These are phyloP conservation scores for Synanthedon andrenaeformis DNA, from an alignment of 2,888 invertebrate genomes.

Conservation along the genomic window DNA sequence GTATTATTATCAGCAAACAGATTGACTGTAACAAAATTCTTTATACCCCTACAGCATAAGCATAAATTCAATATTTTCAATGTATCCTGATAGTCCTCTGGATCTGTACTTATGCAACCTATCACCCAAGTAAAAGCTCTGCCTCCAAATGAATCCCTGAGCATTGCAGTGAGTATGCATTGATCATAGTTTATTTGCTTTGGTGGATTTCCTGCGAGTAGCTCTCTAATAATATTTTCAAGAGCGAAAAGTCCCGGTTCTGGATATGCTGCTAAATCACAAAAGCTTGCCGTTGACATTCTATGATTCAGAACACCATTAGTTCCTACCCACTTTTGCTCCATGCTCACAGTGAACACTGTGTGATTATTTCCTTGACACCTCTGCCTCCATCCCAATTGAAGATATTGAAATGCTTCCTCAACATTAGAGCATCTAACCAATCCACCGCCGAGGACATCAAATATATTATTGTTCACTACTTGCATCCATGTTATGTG, in stretches of 20 bases:
- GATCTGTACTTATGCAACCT: constrained; percentile 78
- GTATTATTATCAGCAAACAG: constrained; percentile 76
- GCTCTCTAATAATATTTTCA: constrained; percentile 74
- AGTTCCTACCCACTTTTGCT: constrained; percentile 78
- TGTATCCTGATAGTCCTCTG: constrained; percentile 76
- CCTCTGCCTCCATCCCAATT: constrained; percentile 73
- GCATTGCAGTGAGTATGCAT: constrained; percentile 76
- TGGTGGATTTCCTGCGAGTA: constrained; percentile 65
- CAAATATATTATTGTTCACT: constrained; percentile 73
- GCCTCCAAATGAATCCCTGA: constrained; percentile 82
- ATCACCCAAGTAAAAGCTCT: constrained; percentile 80
- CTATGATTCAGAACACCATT: constrained; percentile 77
- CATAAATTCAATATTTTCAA: constrained; percentile 77
- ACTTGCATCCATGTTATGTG: constrained; percentile 82
- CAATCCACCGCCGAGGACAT: constrained; percentile 68
- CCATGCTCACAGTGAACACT: constrained; percentile 78
- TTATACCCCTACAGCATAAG: constrained; percentile 75
- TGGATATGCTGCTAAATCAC: constrained; percentile 73
- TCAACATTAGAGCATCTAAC: constrained; percentile 74
- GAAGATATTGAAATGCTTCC: constrained; percentile 78
- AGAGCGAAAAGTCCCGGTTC: constrained; percentile 76
- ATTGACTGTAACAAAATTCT: constrained; percentile 79
- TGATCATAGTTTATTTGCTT: constrained; percentile 72
- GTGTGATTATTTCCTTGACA: constrained; percentile 74
- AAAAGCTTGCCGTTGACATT: constrained; percentile 80